Base-by-base conservation (phyloP, 2,797 vertebrate species). In the Thunnus albacares region DNA sequence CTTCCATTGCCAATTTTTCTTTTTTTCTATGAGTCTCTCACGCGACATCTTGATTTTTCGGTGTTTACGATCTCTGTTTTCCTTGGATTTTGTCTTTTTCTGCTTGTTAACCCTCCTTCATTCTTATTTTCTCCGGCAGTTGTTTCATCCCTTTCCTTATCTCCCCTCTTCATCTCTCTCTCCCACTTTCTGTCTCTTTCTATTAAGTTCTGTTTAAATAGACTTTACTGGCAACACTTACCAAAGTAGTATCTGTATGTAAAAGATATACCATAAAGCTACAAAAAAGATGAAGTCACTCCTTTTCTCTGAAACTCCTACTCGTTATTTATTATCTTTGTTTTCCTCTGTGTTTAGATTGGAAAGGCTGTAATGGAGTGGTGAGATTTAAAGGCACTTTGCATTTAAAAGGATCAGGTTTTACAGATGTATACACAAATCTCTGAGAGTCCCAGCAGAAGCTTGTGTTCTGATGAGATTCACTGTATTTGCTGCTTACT, bases 31-130 rank as follows among this genome's bases (percentile, higher is more conserved):
- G 11, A 26, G 11, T 49, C 26, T 60, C 55, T 75, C 45, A 58
- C 28, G 18, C 30, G 53, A 45, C 43, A 26, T 62, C 20, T 63
- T 59, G 11, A 77, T 79, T 24, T 64, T 57, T 69, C 26, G 69
- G 28, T 66, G 17, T 81, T 83, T 78, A 24, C 20, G 8, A 70
- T 70, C 17, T 57, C 22, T 38, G 11, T 56, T 75, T 71, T 53
- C 14, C 22, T 69, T 58, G 0, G 4, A 11, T 68, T 67, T 57
- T 35, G 3, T 43, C 17, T 10, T n/a, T 35, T 30, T 26, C 49
- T 57, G 26, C 55, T 68, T 68, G 28, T 60, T 81, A 67, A 67
- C 70, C 49, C 57, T 57, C 61, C 45, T 52, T 55, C 53, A 70
- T 56, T 83, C 57, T 56, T 22, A 30, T 71, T 77, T 38, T 71